These are phyloP conservation scores for Gymnarchus niloticus DNA, from an alignment of 2,113 vertebrate species.

Conservation along the genomic window DNA sequence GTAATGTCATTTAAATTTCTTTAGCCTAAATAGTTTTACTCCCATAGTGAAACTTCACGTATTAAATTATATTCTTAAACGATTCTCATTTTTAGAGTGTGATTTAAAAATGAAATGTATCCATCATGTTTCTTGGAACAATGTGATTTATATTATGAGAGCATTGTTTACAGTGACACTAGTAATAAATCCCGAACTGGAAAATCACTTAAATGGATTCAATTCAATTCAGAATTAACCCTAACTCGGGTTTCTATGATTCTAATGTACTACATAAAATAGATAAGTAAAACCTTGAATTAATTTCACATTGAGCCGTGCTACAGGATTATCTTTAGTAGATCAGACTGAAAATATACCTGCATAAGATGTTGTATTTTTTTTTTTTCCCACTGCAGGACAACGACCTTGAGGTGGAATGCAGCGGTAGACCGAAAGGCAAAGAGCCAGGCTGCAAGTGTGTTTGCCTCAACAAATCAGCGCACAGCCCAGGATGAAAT, in stretches of 20 bases:
- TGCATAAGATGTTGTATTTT: conserved; percentile 1
- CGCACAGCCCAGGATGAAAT: conserved; percentile 46
- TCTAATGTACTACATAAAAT: not conserved
- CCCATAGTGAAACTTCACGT: not conserved
- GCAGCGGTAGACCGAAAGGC: not conserved
- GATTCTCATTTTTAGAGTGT: not conserved
- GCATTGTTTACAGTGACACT: not conserved
- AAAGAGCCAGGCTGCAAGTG: conserved; percentile 1
- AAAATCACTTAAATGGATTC: conserved; percentile 3
- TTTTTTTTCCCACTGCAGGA: conserved; percentile 25
- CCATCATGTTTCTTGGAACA: not conserved
- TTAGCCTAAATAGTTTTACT: not conserved
- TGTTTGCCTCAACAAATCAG: conserved; percentile 49
- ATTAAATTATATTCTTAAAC: not conserved
- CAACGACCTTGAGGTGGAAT: conserved; percentile 39
- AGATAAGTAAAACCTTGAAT: not conserved
- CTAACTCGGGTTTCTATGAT: conserved; percentile 32
- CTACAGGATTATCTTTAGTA: not conserved
- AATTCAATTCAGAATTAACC: conserved; percentile 36
- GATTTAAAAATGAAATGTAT: not conserved
- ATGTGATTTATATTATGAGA: not conserved
- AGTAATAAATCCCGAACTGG: not conserved
- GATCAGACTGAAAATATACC: not conserved
- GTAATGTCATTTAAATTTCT: not conserved
- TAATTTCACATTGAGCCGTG: not conserved